phyloP scores from a whole-genome alignment of 2,797 vertebrate genomes.

The Tiaroga cobitis region DNA sequence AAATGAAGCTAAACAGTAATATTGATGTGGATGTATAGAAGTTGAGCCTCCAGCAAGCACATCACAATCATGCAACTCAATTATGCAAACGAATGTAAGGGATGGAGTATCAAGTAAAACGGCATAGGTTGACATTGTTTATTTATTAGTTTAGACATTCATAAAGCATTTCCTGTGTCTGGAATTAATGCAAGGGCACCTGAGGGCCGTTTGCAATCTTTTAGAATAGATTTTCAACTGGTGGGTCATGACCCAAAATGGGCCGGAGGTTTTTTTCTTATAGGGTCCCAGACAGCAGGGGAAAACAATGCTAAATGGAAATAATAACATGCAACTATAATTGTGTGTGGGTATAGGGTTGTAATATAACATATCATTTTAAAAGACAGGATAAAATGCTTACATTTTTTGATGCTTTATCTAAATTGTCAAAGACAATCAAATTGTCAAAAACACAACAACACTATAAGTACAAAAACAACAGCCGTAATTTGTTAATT shows the following conservation, averaged over 20 bases:
- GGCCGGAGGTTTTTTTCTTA: slow-evolving; percentile 8
- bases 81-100: slow-evolving; percentile 2
- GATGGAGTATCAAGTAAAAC: slow-evolving; percentile 23
- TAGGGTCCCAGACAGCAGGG: background rate
- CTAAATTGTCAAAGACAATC: too few relatives aligned
- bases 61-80: slow-evolving; percentile 5
- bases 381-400: slow-evolving; percentile 17
- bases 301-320: background rate
- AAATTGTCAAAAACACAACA: background rate
- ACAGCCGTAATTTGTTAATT: background rate
- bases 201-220: slow-evolving; percentile 6
- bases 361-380: background rate
- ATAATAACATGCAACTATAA: slow-evolving; percentile 4
- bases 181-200: slow-evolving; percentile 10
- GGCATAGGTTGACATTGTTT: background rate
- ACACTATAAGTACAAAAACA: background rate
- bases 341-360: background rate
- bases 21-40: slow-evolving; percentile 18
- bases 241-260: slow-evolving; percentile 1
- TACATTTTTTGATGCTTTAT: background rate
- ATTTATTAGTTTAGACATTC: slow-evolving; percentile 31
- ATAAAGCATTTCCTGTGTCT: slow-evolving; percentile 19
- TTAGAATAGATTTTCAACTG: slow-evolving; percentile 1
- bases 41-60: slow-evolving; percentile 3
- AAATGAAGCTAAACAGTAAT: slow-evolving; percentile 22